Evolutionary conservation across 2,888 invertebrate species (phyloP).

Genomic region (Apocheima hispidaria): DNA sequence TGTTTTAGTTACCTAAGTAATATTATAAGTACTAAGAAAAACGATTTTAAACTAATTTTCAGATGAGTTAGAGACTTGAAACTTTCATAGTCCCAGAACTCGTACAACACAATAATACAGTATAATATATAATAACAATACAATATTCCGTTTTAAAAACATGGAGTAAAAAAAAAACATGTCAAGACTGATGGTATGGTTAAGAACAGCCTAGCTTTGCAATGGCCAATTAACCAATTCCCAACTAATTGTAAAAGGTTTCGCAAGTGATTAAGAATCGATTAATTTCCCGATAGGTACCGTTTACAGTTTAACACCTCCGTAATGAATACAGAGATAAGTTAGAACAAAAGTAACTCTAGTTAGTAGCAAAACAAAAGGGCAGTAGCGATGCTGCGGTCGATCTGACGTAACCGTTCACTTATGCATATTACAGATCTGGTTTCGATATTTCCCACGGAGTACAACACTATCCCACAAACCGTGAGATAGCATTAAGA

Average conservation of each 20-base stretch:
- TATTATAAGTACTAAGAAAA: too few species aligned
- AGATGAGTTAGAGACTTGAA: too few species aligned
- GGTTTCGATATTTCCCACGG: constrained; percentile 23
- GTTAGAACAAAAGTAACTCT: neutral
- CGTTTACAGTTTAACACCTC: neutral
- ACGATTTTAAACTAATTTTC: too few species aligned
- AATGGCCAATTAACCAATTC: constrained; percentile 1
- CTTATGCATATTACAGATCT: constrained; percentile 11
- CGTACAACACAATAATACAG: too few species aligned
- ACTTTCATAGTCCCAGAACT: too few species aligned
- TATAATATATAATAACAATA: too few species aligned
- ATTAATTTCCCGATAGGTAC: too few species aligned
- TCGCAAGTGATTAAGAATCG: constrained; percentile 6
- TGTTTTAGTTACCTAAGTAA: too few species aligned
- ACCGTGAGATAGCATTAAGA: constrained; percentile 42
- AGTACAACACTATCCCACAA: neutral
- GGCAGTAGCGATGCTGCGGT: constrained; percentile 15
- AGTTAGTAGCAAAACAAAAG: constrained; percentile 1
- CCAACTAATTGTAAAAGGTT: constrained; percentile 6
- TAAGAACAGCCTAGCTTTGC: neutral
- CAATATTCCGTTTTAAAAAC: too few species aligned
- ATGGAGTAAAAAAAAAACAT: too few species aligned
- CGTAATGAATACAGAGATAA: neutral
- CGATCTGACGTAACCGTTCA: constrained; percentile 29
- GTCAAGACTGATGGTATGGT: neutral